Base-by-base conservation (phyloP, 1,140 invertebrate genomes). In the Platyscapa corneri region DNA sequence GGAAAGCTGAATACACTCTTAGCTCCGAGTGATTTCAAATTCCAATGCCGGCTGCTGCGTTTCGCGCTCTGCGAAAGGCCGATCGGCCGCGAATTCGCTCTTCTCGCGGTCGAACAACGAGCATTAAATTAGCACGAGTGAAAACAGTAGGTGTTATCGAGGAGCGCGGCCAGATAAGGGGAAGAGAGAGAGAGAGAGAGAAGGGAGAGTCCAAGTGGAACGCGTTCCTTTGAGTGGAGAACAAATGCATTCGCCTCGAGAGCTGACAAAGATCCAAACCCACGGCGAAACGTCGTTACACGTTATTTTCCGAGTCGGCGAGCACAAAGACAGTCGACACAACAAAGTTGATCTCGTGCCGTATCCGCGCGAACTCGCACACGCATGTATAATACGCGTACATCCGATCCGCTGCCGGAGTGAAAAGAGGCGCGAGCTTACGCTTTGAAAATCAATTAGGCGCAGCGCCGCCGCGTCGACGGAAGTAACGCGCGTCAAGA, bases 361-460 rank as follows among this genome's bases (percentile, higher is more conserved):
- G 20, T 56, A 56, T 76, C 16, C 18, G 42, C 20, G 2, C n/a
- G 16, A 16, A 53, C 8, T 53, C 49, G 18, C 49, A 30, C 39
- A 27, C 23, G 39, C 27, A 42, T 27, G 14, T 74, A 42, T 42
- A 74, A 30, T 16, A 20, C 76, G 49, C 20, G 49, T 8, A 34
- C 39, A 74, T 74, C 70, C 23, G 70, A 74, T 74, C 70, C 23
- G 27, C 6, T 32, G 70, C 37, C 37, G 87, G 76, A 88, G 87
- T 87, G 85, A 87, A 88, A 53, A 67, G 64, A 67, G 64, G 30
- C 64, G 64, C 64, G 87, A 87, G 12, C 49, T 7, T 16, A 53
- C 18, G 87, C 85, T 86, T 88, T 89, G 90, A 88, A 89, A 91
- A 90, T 90, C 90, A 90, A 91, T 90, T 90, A 89, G 87, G 87